Base-by-base conservation (phyloP, 2,113 vertebrate species). In the Phylloscopus trochiloides region DNA sequence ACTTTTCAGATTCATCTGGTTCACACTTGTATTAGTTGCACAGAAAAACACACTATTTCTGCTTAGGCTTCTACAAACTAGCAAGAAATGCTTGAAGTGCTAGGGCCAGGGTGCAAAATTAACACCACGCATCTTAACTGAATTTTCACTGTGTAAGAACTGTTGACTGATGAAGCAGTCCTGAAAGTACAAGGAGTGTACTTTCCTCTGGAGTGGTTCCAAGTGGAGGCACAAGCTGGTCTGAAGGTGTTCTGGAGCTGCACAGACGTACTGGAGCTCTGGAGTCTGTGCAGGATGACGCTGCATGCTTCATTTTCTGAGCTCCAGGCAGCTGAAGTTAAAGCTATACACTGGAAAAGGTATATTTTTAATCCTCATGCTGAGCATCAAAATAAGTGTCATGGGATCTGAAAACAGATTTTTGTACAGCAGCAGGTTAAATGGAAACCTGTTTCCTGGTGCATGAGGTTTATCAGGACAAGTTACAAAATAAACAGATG, bases 211-310 rank as follows among this genome's bases (percentile, higher is more conserved):
- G 26, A 36, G 32, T 42, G 13, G 7, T 36, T 63, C 57, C 3
- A 1, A 7, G 42, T 6, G 9, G 2, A 29, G 73, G 6, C 40
- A n/a, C 19, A 22, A 5, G 34, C 31, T 73, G 32, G 5, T 26
- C 31, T 9, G 3, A 12, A 52, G 38, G 16, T 32, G 14, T 42
- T 0, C n/a, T 22, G n/a, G 55, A 58, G n/a, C 51, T 32, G 8
- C 6, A 36, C 14, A 26, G 51, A 17, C 38, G 20, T 15, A 5
- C 31, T 19, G 29, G 54, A 38, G 36, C 58, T 48, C 22, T 2
- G 2, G 17, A 2, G 32, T 51, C 22, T 1, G 6, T 1, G 0
- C 0, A 0, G 18, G 14, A 1, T 50, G 34, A 3, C 78, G 28
- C 17, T n/a, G 50, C 21, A 6, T 14, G 20, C 62, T 32, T 54